Evolutionary conservation across 2,888 invertebrate genomes (phyloP).

Genomic region (Tanypteryx hageni): DNA sequence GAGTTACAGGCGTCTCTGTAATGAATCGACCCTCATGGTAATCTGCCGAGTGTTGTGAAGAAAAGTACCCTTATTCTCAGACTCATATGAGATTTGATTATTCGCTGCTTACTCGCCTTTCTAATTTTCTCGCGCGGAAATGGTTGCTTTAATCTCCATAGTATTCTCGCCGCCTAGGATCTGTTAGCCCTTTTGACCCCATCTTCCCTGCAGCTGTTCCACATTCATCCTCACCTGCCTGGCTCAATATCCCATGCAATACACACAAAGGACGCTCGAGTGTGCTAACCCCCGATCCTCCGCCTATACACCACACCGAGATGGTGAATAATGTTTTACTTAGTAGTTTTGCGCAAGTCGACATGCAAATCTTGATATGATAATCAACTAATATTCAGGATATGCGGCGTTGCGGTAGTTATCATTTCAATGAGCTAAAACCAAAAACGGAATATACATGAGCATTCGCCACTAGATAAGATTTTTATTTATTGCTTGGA

Average conservation of each 20-base stretch:
- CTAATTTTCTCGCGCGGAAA: conserved; percentile 17
- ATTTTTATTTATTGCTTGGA: no score
- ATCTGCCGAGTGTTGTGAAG: neutral
- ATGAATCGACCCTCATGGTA: neutral
- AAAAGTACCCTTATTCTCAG: neutral
- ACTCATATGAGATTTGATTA: conserved; percentile 23
- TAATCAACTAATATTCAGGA: no score
- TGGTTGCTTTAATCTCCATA: neutral
- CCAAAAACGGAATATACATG: no score
- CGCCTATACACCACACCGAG: neutral
- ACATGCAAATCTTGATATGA: no score
- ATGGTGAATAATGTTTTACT: neutral
- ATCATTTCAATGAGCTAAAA: no score
- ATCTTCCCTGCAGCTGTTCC: neutral
- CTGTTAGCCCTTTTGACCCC: neutral
- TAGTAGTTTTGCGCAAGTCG: no score
- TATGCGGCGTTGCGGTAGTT: no score
- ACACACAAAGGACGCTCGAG: neutral
- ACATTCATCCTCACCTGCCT: conserved; percentile 21
- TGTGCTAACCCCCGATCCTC: neutral
- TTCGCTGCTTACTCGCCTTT: neutral
- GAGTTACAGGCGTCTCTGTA: neutral
- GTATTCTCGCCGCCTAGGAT: neutral
- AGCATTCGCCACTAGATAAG: no score
- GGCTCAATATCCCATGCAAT: neutral